Conservation (phyloP, 2,113 vertebrate genomes). For the Oenanthe oenanthe region DNA sequence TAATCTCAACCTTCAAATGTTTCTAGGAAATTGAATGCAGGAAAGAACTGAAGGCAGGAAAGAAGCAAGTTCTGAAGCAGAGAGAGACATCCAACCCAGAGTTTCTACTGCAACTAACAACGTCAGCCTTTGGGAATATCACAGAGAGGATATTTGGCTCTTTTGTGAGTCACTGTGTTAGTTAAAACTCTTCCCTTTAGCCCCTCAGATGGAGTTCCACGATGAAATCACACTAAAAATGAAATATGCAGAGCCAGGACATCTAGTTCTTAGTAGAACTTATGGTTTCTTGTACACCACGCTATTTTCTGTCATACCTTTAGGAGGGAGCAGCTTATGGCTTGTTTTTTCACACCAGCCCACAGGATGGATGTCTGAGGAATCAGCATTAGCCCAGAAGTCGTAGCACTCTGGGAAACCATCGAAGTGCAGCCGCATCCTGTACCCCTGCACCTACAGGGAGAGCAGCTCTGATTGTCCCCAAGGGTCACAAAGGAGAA, state of each 20-base stretch:
- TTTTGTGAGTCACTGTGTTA: background rate
- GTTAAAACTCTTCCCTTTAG: background rate
- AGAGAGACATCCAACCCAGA: background rate
- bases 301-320: slow-evolving; percentile 75
- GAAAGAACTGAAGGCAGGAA: background rate
- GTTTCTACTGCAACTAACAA: background rate
- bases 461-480: background rate
- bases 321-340: slow-evolving; percentile 87
- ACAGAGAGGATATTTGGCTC: background rate
- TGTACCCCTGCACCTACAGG: slow-evolving; percentile 85
- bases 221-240: background rate
- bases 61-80: background rate
- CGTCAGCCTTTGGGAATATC: background rate
- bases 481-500: background rate
- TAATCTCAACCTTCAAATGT: slow-evolving; percentile 25
- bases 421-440: slow-evolving; percentile 88
- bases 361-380: slow-evolving; percentile 87
- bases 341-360: slow-evolving; percentile 92
- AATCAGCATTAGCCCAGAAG: slow-evolving; percentile 92
- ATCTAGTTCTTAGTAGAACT: background rate
- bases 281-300: background rate
- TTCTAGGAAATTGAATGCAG: slow-evolving; percentile 13
- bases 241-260: background rate
- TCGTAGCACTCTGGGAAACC: slow-evolving; percentile 91
- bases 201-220: background rate